phyloP scores from a whole-genome alignment of 2,888 invertebrate species.

The Dolomedes plantarius region DNA sequence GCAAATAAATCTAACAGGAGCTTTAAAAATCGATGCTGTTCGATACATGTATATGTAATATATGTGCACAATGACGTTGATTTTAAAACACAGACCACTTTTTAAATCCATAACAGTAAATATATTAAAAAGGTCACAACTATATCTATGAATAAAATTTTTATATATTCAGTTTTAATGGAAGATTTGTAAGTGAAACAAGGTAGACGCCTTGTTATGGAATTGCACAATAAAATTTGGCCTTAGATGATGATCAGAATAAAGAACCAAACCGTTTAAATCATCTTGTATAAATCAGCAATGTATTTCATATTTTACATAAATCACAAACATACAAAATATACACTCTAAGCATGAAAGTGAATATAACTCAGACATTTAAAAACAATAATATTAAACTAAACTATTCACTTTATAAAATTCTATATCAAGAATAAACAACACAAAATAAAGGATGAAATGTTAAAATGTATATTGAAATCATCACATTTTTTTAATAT shows the following conservation, averaged over 20 bases:
- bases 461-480: not conserved
- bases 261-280: not conserved
- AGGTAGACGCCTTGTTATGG: not conserved
- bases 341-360: not conserved
- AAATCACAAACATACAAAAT: not conserved
- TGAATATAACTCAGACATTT: not conserved
- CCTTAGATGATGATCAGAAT: not conserved
- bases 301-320: not conserved
- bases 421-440: not conserved
- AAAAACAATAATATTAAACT: too few relatives aligned
- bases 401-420: not conserved
- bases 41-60: too few relatives aligned
- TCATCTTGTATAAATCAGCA: not conserved
- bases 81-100: not conserved
- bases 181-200: not conserved
- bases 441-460: not conserved
- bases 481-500: too few relatives aligned
- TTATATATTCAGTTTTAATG: too few relatives aligned
- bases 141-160: not conserved
- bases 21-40: too few relatives aligned
- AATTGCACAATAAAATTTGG: constrained; percentile 5
- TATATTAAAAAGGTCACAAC: not conserved
- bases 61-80: too few relatives aligned
- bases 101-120: not conserved
- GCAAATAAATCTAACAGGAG: too few relatives aligned